Evolutionary conservation across 2,113 vertebrate genomes (phyloP).

Genomic region (Dissostichus mawsoni): DNA sequence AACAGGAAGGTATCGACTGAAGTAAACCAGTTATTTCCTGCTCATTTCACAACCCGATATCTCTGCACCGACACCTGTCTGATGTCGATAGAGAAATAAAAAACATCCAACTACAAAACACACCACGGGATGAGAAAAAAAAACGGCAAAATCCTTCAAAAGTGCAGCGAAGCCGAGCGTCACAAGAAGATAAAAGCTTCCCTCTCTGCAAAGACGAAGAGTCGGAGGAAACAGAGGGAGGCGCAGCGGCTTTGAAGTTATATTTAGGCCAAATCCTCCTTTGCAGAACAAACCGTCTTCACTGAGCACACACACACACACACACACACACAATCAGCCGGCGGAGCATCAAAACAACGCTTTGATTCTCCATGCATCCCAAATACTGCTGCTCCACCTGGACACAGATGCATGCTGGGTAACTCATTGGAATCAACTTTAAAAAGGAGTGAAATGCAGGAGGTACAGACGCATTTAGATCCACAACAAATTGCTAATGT

Average conservation of each 20-base stretch:
- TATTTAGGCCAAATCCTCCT: constrained; percentile 74
- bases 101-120: not conserved
- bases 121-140: not conserved
- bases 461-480: constrained; percentile 1
- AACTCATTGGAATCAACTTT: not conserved
- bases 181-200: constrained; percentile 61
- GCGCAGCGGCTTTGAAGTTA: constrained; percentile 64
- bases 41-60: not conserved
- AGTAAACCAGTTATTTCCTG: not conserved
- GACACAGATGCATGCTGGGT: constrained; percentile 7
- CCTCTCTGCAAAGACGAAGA: constrained; percentile 32
- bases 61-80: constrained; percentile 15
- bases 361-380: constrained; percentile 19
- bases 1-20: not conserved
- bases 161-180: constrained; percentile 1
- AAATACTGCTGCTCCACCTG: not conserved
- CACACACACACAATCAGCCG: not conserved
- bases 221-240: constrained; percentile 46
- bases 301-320: constrained; percentile 39
- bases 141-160: constrained; percentile 21
- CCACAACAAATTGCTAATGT: not conserved
- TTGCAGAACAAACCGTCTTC: constrained; percentile 62
- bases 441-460: not conserved
- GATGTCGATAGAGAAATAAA: not conserved
- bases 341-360: constrained; percentile 32